Conservation (phyloP, 2,888 invertebrate genomes). For the Stramonita haemastoma region DNA sequence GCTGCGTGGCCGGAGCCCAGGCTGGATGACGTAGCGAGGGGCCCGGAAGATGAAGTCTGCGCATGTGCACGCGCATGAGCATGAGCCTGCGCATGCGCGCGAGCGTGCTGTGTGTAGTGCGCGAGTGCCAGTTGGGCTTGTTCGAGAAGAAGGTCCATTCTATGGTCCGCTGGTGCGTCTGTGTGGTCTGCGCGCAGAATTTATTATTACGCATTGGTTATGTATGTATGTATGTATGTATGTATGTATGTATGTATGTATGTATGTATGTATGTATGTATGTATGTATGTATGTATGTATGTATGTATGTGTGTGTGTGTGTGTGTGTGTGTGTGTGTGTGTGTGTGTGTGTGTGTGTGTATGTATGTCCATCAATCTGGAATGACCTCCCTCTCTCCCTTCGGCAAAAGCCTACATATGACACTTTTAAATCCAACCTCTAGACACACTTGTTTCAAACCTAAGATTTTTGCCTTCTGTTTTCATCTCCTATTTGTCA, state of each 20-base stretch:
- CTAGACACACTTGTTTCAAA: too few species aligned
- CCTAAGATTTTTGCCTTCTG: too few species aligned
- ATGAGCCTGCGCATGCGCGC: slow-evolving; percentile 46
- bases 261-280: neutral
- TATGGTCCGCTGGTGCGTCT: slow-evolving; percentile 47
- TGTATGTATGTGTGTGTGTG: too few species aligned
- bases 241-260: neutral
- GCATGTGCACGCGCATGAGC: slow-evolving; percentile 50
- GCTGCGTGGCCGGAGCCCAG: neutral
- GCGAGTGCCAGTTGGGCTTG: slow-evolving; percentile 60
- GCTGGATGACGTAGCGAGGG: neutral
- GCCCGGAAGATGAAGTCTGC: slow-evolving; percentile 19
- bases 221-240: too few species aligned
- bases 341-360: too few species aligned
- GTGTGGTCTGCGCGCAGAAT: slow-evolving; percentile 47
- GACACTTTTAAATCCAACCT: too few species aligned
- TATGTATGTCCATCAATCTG: too few species aligned
- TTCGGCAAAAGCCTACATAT: too few species aligned
- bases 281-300: too few species aligned
- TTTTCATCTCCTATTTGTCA: too few species aligned
- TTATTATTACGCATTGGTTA: neutral
- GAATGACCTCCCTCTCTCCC: too few species aligned
- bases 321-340: too few species aligned
- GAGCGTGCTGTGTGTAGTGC: slow-evolving; percentile 57
- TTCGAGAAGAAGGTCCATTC: slow-evolving; percentile 55